Base-by-base conservation (phyloP, 2,888 invertebrate species). In the Pelosia muscerda region DNA sequence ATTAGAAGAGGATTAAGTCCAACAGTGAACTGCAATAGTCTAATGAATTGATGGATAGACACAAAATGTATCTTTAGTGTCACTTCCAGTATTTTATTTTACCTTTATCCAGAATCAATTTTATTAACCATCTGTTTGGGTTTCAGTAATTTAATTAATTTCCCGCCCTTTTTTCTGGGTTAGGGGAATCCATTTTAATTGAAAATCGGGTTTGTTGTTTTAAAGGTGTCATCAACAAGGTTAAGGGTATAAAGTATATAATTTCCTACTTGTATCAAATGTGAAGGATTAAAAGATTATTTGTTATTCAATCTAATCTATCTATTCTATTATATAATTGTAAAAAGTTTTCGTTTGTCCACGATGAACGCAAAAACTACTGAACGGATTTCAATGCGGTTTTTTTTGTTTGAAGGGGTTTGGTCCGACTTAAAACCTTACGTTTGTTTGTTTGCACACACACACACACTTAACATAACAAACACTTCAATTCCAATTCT, bases 41-140 rank as follows among this genome's bases (percentile, higher is more conserved):
- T n/a, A n/a, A n/a, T n/a, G n/a, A n/a, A n/a, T n/a, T n/a, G n/a
- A n/a, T n/a, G n/a, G n/a, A n/a, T n/a, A n/a, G n/a, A n/a, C n/a
- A n/a, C n/a, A n/a, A n/a, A n/a, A n/a, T n/a, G n/a, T 22, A 38
- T 9, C n/a, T 53, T 25, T 34, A 6, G 15, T 38, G 64, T 13
- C 78, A 23, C 68, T 72, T 83, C 74, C 68, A 81, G 83, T 1
- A 54, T 58, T 22, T 22, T 68, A 64, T 59, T 66, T 64, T 63
- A 19, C 53, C 63, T 75, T 77, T 69, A 73, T 72, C 72, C 72
- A 71, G 76, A 84, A 85, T 82, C 83, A 83, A 85, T 84, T 86
- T 84, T 84, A 82, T 75, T 78, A 79, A 75, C 81, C 83, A 84
- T 85, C 84, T 84, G 84, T 82, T 83, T 81, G 76, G 80, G 79